These are phyloP conservation scores for Leucoraja erinaceus DNA, from an alignment of 2,113 vertebrate genomes.

Conservation along the genomic window DNA sequence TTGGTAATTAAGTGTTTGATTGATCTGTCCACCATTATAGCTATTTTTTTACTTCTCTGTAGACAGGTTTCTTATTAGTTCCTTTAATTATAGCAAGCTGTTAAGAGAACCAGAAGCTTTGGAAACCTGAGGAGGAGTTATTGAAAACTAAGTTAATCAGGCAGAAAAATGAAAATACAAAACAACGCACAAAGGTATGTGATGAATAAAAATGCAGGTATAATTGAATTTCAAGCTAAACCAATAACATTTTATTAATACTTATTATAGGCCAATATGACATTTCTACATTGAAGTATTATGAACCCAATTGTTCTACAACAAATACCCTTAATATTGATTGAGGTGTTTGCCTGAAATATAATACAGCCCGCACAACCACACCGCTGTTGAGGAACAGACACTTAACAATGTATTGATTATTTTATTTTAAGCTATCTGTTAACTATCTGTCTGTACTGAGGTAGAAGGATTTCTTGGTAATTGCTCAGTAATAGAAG, in stretches of 20 bases:
- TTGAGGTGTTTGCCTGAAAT: neutral
- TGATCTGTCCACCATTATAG: slow-evolving; percentile 6
- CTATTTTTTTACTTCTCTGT: neutral
- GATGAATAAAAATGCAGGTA: neutral
- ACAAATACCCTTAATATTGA: neutral
- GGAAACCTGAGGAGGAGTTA: neutral
- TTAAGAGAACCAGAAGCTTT: neutral
- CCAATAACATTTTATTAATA: neutral
- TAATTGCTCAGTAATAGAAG: neutral
- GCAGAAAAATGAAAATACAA: neutral
- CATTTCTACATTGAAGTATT: neutral
- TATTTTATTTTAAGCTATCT: neutral
- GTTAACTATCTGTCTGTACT: neutral
- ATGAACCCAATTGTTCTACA: neutral
- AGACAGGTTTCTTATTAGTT: slow-evolving; percentile 14
- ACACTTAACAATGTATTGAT: neutral
- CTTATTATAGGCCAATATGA: neutral
- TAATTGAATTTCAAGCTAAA: neutral
- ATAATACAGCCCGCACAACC: neutral
- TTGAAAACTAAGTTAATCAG: slow-evolving; percentile 15
- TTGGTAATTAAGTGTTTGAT: slow-evolving; percentile 30
- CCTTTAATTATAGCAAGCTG: slow-evolving; percentile 26
- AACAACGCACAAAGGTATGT: neutral
- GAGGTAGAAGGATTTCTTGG: neutral
- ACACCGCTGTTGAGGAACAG: neutral